Base-by-base conservation (phyloP, 2,888 invertebrate genomes). In the Pseudococcus jackbeardsleyi region DNA sequence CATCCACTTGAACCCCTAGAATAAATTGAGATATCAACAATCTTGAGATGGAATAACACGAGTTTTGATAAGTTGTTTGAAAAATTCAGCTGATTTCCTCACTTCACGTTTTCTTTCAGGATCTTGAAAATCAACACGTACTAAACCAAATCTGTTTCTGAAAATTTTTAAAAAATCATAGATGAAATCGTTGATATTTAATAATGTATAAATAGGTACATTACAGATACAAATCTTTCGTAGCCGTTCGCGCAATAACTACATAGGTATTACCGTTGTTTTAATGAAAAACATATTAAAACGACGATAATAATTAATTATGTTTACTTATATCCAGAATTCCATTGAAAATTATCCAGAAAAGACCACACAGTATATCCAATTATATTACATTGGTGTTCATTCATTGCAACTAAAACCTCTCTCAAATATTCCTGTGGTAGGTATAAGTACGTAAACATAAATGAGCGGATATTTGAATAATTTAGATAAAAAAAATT, bases 281-380 rank as follows among this genome's bases (percentile, higher is more conserved):
- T n/a, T n/a, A n/a, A n/a, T n/a, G n/a, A n/a, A n/a, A n/a, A n/a
- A n/a, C n/a, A n/a, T 54, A 54, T 5, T 15, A 54, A 54, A 15
- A 59, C 11, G 6, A 59, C 26, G 26, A 33, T 33, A 3, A 33
- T 33, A 33, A 33, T 33, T 33, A 33, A 33, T 33, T 33, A 33
- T 33, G 89, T 94, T 94, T 93, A 95, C 94, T 94, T 94, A 91
- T 93, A 96, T 42, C 96, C 96, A 77, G 93, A 92, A 89, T 93
- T 93, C 96, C 96, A 96, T 91, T 97, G 96, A 91, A 95, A 96
- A 91, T 96, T 95, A 90, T 97, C 96, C 91, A 96, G 93, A 19
- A 97, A 91, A 89, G 95, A 95, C 96, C 96, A 96, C 88, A 94
- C 94, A 0, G 95, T 94, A 91, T 96, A 97, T 0, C 94, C 95